Base-by-base conservation (phyloP, 2,113 vertebrate genomes). In the Brachirus orientalis region DNA sequence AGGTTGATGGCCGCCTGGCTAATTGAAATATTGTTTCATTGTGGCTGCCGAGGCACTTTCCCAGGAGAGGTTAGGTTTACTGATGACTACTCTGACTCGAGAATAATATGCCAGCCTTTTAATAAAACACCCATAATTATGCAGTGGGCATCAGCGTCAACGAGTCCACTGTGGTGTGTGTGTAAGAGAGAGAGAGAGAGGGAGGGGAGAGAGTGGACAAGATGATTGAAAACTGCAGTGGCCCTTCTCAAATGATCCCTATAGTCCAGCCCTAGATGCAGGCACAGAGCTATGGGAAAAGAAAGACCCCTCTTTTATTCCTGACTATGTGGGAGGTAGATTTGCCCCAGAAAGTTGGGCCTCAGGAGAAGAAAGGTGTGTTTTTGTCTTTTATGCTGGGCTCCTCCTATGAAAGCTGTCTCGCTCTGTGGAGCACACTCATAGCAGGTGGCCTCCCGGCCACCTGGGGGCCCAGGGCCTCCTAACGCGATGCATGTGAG, bases 51-150 rank as follows among this genome's bases (percentile, higher is more conserved):
- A 83, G 79, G 70, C 70, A 80, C 72, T 90, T 91, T 91, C 87
- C 87, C 86, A 83, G 54, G 85, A 90, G 88, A 89, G 89, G 89
- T 89, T 91, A 86, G 88, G 85, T 87, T 93, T 90, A 90, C 90
- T 87, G 86, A 87, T 81, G 83, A 84, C 82, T 86, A 84, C 89
- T 65, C 83, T 69, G 83, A 69, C 79, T 82, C 47, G 36, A 90
- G 85, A 91, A 90, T 89, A 92, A 92, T 91, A 88, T 72, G 69
- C 78, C 80, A 80, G 88, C 74, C 90, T 93, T 94, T 95, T 95
- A 95, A 91, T 95, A 94, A 95, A 95, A 93, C 91, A 90, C 91
- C 91, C 91, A 93, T 94, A 94, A 94, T 94, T 94, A 94, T 94
- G 90, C 91, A 90, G 84, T 71, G 86, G 89, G 87, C 92, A 93